These are phyloP conservation scores for Leptinotarsa tumamoca DNA, from an alignment of 2,888 invertebrate genomes.

Conservation along the genomic window DNA sequence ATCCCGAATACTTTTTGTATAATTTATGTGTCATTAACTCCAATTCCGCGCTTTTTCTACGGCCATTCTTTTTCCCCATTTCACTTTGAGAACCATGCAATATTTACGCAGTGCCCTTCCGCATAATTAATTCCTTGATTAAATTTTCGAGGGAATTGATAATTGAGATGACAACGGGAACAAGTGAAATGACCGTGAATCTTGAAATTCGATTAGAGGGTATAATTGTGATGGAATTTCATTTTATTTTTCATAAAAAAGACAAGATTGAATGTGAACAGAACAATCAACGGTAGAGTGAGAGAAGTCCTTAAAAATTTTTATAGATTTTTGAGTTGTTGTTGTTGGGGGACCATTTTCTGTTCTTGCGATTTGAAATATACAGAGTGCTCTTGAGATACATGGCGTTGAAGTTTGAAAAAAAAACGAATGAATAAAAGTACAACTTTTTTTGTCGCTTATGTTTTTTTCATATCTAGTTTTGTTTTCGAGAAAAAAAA, in stretches of 20 bases:
- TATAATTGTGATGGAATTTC: background rate
- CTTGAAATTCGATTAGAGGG: background rate
- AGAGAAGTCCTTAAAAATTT: no score
- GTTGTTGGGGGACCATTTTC: no score
- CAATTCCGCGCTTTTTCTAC: slow-evolving; percentile 42
- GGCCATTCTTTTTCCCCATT: slow-evolving; percentile 35
- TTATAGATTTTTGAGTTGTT: no score
- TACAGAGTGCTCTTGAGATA: no score
- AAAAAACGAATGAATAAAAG: no score
- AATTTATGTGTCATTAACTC: slow-evolving; percentile 61
- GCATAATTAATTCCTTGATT: slow-evolving; percentile 44
- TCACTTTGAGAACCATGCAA: slow-evolving; percentile 42
- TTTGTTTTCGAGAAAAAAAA: no score
- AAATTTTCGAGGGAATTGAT: slow-evolving; percentile 27
- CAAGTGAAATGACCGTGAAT: slow-evolving; percentile 14
- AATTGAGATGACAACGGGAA: slow-evolving; percentile 17
- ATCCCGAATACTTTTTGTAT: slow-evolving; percentile 58
- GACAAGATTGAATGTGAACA: no score
- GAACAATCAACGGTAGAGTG: no score
- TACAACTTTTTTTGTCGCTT: no score
- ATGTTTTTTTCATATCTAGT: no score
- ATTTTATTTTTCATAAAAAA: background rate
- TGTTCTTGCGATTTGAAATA: no score
- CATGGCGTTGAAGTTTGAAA: no score
- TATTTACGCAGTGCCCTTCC: slow-evolving; percentile 38